These are phyloP conservation scores for Asbolus verrucosus DNA, from an alignment of 1,140 invertebrate genomes.

Conservation along the genomic window DNA sequence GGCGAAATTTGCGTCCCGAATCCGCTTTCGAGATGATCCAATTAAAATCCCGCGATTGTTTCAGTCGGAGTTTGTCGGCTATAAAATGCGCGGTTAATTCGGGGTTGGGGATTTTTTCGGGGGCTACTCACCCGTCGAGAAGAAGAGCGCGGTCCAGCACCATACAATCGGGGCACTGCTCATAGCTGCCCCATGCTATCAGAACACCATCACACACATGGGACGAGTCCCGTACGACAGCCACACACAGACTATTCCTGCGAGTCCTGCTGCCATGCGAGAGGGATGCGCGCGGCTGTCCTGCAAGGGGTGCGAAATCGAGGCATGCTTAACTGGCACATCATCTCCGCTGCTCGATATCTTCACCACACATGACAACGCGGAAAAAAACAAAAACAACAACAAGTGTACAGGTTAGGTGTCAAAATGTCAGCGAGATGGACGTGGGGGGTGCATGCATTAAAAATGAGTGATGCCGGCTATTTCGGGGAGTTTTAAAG, in stretches of 20 bases:
- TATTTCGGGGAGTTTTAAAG: too few species aligned
- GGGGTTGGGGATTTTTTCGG: neutral
- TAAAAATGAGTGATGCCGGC: too few species aligned
- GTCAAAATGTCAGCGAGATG: too few species aligned
- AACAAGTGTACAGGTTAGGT: too few species aligned
- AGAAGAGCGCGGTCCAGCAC: slow-evolving; percentile 55
- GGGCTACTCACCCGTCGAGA: slow-evolving; percentile 50
- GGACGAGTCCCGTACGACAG: slow-evolving; percentile 47
- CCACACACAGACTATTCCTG: slow-evolving; percentile 55
- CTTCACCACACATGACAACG: slow-evolving; percentile 5
- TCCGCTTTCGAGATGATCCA: too few species aligned
- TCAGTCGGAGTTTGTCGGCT: neutral
- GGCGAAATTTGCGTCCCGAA: too few species aligned
- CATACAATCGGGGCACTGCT: slow-evolving; percentile 49
- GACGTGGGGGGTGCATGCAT: neutral
- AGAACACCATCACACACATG: slow-evolving; percentile 52
- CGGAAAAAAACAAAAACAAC: neutral
- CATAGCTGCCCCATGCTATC: slow-evolving; percentile 55
- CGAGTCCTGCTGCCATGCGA: slow-evolving; percentile 53
- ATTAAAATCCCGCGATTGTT: too few species aligned
- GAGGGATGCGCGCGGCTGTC: slow-evolving; percentile 52
- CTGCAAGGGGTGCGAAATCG: slow-evolving; percentile 51
- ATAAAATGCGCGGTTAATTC: neutral
- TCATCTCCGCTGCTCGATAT: slow-evolving; percentile 51
- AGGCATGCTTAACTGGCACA: slow-evolving; percentile 53